Base-by-base conservation (phyloP, 2,113 vertebrate genomes). In the Phylloscopus trochilus region DNA sequence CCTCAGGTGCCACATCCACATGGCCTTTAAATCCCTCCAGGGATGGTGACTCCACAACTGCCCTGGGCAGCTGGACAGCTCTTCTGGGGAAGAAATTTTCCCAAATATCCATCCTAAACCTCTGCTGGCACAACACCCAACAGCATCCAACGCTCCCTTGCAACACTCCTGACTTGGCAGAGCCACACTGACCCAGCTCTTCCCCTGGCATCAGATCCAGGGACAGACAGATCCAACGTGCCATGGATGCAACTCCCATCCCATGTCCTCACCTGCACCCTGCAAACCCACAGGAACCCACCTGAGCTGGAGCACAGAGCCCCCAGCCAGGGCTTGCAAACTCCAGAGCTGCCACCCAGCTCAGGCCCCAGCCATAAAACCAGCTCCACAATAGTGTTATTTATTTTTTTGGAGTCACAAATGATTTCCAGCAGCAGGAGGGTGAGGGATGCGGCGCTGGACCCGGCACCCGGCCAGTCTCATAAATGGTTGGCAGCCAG, bases 351-450 rank as follows among this genome's bases (percentile, higher is more conserved):
- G 85, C 73, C 89, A 83, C 95, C 96, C 96, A 96, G 14, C 87
- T 93, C 92, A 67, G 95, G 92, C 91, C 96, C 78, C 43, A 97
- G 70, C 97, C 95, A 95, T 96, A 96, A 97, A 95, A 80, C 28
- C 17, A 96, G 92, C 74, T 67, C 85, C 92, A 95, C 97, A 96
- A 95, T 92, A 90, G 89, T 26, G 76, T 95, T 96, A 95, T 92
- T 97, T 98, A 72, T 98, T 97, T 97, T 97, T 97, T 95, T 97
- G 94, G 94, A 97, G 97, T 97, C 95, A 97, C 83, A 95, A 97
- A 97, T 97, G 93, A 95, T 97, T 98, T 98, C 97, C 97, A 98
- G 97, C 97, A 97, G 97, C 97, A 97, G 96, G 97, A 98, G 97
- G 97, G 97, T 95, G 95, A 97, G 93, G 97, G 97, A 97, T 94